These are phyloP conservation scores for Spinus pinus DNA, from an alignment of 2,797 vertebrate genomes.

Conservation along the genomic window DNA sequence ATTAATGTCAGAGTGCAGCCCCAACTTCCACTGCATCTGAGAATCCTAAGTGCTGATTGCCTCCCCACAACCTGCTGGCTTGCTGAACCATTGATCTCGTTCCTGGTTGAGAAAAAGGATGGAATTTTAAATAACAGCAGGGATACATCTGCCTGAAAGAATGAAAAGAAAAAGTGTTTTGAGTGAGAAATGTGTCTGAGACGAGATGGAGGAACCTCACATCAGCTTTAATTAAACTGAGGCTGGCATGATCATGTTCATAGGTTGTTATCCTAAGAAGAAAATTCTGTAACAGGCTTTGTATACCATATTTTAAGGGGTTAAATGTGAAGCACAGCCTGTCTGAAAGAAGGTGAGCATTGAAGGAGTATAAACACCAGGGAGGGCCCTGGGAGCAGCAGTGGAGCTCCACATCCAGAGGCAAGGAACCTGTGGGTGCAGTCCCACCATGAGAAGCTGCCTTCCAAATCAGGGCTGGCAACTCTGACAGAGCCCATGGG, in stretches of 20 bases:
- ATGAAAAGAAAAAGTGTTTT: neutral
- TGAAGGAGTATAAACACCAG: neutral
- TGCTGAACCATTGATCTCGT: neutral
- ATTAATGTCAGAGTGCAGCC: neutral
- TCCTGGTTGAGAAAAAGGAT: neutral
- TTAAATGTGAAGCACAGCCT: accelerated
- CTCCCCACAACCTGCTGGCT: neutral
- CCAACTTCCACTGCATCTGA: neutral
- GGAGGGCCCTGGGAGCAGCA: neutral
- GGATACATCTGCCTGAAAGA: neutral
- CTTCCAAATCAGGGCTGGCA: no score
- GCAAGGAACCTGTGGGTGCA: no score
- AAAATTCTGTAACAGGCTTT: neutral
- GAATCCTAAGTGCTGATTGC: neutral
- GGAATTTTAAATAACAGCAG: neutral
- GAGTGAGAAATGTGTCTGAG: neutral
- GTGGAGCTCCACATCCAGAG: neutral
- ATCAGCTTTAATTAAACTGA: neutral
- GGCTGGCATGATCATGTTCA: no score
- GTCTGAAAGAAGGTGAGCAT: neutral
- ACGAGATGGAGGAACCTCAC: neutral
- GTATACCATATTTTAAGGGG: accelerated
- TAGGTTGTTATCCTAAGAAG: neutral
- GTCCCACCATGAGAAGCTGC: neutral
- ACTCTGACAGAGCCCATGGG: accelerated